Conservation (phyloP, 2,888 invertebrate species). For the Scelioninae gen. 1 region DNA sequence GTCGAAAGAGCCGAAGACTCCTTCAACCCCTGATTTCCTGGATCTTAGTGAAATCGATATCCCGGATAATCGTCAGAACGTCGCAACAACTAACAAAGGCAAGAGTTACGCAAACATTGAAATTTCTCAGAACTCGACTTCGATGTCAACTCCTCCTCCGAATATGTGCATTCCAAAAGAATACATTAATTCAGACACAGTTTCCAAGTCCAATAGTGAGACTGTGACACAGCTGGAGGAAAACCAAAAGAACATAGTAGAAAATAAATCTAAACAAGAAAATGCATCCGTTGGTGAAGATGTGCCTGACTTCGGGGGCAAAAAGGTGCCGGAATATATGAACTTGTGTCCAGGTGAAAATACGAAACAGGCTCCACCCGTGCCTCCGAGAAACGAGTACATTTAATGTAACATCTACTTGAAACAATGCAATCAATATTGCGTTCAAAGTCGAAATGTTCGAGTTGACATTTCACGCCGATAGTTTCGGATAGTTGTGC, state of each 20-base stretch:
- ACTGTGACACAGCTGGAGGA: slow-evolving; percentile 38
- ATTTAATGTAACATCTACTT: slow-evolving; percentile 66
- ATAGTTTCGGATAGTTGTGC: slow-evolving; percentile 16
- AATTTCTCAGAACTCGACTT: slow-evolving; percentile 67
- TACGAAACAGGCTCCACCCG: slow-evolving; percentile 78
- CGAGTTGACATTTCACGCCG: slow-evolving; percentile 27
- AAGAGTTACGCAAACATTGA: slow-evolving; percentile 75
- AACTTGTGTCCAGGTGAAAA: slow-evolving; percentile 75
- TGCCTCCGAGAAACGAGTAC: slow-evolving; percentile 77
- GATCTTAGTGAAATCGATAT: slow-evolving; percentile 73
- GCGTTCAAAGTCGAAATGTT: slow-evolving; percentile 45
- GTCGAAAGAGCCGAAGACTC: slow-evolving; percentile 77
- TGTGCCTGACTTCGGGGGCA: slow-evolving; percentile 43
- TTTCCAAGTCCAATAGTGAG: slow-evolving; percentile 40
- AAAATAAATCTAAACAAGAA: slow-evolving; percentile 18
- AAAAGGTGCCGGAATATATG: slow-evolving; percentile 79
- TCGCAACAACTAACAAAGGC: slow-evolving; percentile 50
- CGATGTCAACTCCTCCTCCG: slow-evolving; percentile 74
- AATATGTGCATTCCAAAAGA: slow-evolving; percentile 80
- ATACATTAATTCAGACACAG: slow-evolving; percentile 74
- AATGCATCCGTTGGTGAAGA: slow-evolving; percentile 48
- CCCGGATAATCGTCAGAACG: slow-evolving; percentile 68
- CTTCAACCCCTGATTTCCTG: slow-evolving; percentile 76
- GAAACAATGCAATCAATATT: slow-evolving; percentile 58
- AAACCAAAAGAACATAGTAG: slow-evolving; percentile 41